Conservation (phyloP, 2,888 invertebrate species). For the Dicyrtomina minuta region DNA sequence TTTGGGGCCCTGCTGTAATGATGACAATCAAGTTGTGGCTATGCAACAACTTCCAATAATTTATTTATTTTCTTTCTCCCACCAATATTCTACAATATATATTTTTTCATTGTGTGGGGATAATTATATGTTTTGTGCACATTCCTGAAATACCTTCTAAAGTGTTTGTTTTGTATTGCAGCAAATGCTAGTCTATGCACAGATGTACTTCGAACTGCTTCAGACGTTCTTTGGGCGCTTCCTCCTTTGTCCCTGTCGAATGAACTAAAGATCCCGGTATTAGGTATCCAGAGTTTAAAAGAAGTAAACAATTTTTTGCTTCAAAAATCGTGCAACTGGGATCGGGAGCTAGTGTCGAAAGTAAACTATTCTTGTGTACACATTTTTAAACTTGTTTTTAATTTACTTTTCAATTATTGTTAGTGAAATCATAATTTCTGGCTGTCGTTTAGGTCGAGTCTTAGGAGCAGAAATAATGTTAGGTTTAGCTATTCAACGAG, state of each 20-base stretch:
- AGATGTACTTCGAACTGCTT: slow-evolving; percentile 64
- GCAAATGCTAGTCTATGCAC: slow-evolving; percentile 60
- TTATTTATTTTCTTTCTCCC: too few relatives aligned
- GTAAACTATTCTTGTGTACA: slow-evolving; percentile 50
- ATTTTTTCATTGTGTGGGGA: too few relatives aligned
- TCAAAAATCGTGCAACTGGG: slow-evolving; percentile 60
- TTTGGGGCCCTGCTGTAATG: too few relatives aligned
- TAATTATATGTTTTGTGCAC: too few relatives aligned
- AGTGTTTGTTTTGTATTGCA: slow-evolving; percentile 27
- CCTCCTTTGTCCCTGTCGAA: slow-evolving; percentile 65
- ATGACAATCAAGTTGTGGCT: too few relatives aligned
- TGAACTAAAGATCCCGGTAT: slow-evolving; percentile 62
- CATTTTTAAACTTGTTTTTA: not conserved
- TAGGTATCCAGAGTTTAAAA: slow-evolving; percentile 61
- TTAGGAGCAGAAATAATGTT: slow-evolving; percentile 62
- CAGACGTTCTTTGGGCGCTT: slow-evolving; percentile 61
- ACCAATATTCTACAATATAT: too few relatives aligned
- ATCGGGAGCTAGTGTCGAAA: slow-evolving; percentile 60
- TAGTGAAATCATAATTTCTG: too few relatives aligned
- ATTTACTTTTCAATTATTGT: too few relatives aligned
- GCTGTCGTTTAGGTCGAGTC: slow-evolving; percentile 55
- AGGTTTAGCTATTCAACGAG: slow-evolving; percentile 63
- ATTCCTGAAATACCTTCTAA: not conserved
- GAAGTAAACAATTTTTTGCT: slow-evolving; percentile 63
- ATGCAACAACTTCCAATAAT: too few relatives aligned